These are phyloP conservation scores for Rhipidura dahli DNA, from an alignment of 2,113 vertebrate species.

Conservation along the genomic window DNA sequence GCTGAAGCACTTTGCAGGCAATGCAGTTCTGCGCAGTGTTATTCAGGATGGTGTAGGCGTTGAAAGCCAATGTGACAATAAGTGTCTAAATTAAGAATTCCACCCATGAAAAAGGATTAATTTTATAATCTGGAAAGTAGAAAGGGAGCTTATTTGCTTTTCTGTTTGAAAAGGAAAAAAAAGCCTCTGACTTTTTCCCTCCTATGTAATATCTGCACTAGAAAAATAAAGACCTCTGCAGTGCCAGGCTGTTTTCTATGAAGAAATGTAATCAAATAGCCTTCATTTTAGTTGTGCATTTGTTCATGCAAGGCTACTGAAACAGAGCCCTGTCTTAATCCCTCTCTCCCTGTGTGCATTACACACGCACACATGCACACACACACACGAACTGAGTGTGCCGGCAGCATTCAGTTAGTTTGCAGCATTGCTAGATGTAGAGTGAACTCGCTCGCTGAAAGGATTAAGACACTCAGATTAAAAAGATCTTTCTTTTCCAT, in stretches of 20 bases:
- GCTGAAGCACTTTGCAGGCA: constrained; percentile 92
- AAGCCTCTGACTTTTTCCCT: constrained; percentile 38
- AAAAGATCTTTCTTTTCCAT: neutral
- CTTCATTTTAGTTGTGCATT: constrained; percentile 32
- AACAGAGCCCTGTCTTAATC: neutral
- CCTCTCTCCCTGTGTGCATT: neutral
- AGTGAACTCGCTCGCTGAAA: neutral
- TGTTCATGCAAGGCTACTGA: neutral
- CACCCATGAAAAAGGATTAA: constrained; percentile 72
- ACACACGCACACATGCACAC: neutral
- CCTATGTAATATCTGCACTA: constrained; percentile 6
- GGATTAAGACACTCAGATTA: constrained; percentile 15
- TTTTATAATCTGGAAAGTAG: constrained; percentile 66
- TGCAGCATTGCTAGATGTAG: neutral
- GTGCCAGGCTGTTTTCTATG: constrained; percentile 43
- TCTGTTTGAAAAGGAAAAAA: constrained; percentile 42
- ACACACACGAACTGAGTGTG: neutral
- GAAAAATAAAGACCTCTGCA: constrained; percentile 66
- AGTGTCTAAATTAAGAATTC: constrained; percentile 79
- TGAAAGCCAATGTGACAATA: constrained; percentile 81
- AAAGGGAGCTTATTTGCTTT: constrained; percentile 38
- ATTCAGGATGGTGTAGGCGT: constrained; percentile 86
- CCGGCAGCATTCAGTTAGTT: constrained; percentile 2
- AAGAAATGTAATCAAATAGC: constrained; percentile 35
- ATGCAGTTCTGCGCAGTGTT: constrained; percentile 97